Conservation (phyloP, 2,888 invertebrate genomes). For the Onthophagus sagittarius region DNA sequence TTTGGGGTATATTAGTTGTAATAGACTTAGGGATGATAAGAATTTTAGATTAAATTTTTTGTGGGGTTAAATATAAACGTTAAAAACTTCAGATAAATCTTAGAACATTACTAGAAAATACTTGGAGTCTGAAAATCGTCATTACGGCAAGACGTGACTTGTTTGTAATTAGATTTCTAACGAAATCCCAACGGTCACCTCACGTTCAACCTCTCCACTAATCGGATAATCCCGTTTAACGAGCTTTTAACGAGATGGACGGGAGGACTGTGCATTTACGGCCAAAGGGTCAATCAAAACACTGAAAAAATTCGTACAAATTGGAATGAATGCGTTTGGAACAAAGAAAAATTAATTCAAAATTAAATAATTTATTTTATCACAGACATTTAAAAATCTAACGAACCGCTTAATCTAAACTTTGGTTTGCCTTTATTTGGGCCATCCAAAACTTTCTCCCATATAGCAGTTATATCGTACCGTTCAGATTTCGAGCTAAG, state of each 20-base stretch:
- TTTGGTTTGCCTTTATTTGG: background rate
- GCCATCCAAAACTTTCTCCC: background rate
- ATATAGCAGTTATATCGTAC: background rate
- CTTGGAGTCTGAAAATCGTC: background rate
- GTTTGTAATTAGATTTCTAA: background rate
- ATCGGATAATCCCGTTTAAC: slow-evolving; percentile 4
- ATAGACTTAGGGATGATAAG: too few relatives aligned
- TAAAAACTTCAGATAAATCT: background rate
- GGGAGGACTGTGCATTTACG: background rate
- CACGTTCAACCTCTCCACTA: background rate
- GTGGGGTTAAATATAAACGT: too few relatives aligned
- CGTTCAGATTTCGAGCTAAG: background rate
- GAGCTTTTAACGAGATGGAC: slow-evolving; percentile 12
- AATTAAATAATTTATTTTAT: too few relatives aligned
- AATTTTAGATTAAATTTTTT: too few relatives aligned
- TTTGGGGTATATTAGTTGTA: too few relatives aligned
- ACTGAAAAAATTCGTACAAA: background rate
- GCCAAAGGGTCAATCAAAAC: background rate
- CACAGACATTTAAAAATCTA: background rate
- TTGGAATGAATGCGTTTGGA: background rate
- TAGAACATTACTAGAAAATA: background rate
- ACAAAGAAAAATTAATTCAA: too few relatives aligned
- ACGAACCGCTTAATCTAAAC: background rate
- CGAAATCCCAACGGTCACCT: background rate
- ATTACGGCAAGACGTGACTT: background rate